Conservation (phyloP, 2,113 vertebrate genomes). For the Oophaga pumilio region DNA sequence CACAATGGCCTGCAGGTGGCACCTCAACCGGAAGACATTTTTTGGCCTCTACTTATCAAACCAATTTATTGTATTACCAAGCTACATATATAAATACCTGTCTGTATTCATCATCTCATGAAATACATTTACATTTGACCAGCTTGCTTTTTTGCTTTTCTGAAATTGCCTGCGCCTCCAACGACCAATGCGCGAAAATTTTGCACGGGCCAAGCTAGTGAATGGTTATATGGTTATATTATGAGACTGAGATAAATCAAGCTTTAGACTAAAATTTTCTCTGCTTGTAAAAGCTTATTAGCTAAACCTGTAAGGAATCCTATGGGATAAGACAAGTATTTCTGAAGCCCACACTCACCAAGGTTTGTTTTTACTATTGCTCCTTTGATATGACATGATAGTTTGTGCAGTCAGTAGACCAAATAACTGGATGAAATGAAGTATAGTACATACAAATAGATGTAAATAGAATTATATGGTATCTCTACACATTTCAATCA, state of each 20-base stretch:
- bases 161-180: too few species aligned
- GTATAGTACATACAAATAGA: background rate
- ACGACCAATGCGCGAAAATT: too few species aligned
- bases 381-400: background rate
- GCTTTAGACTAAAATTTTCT: background rate
- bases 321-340: background rate
- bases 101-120: too few species aligned
- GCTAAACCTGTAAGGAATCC: background rate
- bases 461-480: background rate
- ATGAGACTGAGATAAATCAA: background rate
- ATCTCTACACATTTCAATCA: conserved; percentile 33
- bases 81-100: too few species aligned
- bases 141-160: too few species aligned
- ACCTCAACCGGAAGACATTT: too few species aligned
- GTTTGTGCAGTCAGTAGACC: conserved; percentile 16
- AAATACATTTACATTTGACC: too few species aligned
- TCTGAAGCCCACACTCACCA: background rate
- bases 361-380: background rate
- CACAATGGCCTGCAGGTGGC: too few species aligned
- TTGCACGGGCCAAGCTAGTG: too few species aligned
- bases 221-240: too few species aligned
- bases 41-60: too few species aligned
- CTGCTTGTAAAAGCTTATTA: background rate
- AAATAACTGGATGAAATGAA: conserved; percentile 22
- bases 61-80: too few species aligned